Conservation (phyloP, 2,797 vertebrate species). For the Nasua narica region DNA sequence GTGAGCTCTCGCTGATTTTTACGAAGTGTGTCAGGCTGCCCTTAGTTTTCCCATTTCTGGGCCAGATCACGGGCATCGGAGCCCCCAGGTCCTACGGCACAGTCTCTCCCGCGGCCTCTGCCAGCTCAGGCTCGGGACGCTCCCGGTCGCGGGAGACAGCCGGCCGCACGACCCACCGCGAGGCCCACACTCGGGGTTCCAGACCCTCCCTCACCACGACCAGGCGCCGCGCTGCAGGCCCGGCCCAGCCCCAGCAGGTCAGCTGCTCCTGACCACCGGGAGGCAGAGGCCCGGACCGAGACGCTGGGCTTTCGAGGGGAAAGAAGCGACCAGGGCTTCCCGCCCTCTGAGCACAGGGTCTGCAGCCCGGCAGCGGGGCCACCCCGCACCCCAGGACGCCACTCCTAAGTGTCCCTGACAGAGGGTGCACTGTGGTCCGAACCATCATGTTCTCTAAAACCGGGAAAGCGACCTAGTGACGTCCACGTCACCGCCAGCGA, state of each 20-base stretch:
- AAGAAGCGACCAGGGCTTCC: neutral
- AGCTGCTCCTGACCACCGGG: neutral
- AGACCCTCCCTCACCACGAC: neutral
- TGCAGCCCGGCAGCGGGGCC: neutral
- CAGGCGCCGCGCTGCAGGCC: neutral
- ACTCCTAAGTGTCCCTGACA: neutral
- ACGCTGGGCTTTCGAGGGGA: neutral
- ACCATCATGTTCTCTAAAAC: fast-evolving
- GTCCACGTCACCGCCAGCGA: too few species aligned
- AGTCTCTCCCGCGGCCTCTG: fast-evolving
- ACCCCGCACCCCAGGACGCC: too few species aligned
- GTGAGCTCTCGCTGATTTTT: neutral
- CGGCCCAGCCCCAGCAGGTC: fast-evolving
- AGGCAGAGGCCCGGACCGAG: neutral
- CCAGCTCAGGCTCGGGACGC: neutral
- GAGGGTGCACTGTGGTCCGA: neutral
- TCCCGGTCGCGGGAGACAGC: neutral
- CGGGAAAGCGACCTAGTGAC: neutral
- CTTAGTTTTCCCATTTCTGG: neutral
- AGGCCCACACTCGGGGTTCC: neutral
- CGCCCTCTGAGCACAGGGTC: neutral
- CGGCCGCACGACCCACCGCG: too few species aligned
- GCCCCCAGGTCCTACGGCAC: neutral
- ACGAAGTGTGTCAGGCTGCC: fast-evolving
- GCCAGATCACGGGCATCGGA: neutral